These are phyloP conservation scores for Odontothrips loti DNA, from an alignment of 2,888 invertebrate species.

Conservation along the genomic window DNA sequence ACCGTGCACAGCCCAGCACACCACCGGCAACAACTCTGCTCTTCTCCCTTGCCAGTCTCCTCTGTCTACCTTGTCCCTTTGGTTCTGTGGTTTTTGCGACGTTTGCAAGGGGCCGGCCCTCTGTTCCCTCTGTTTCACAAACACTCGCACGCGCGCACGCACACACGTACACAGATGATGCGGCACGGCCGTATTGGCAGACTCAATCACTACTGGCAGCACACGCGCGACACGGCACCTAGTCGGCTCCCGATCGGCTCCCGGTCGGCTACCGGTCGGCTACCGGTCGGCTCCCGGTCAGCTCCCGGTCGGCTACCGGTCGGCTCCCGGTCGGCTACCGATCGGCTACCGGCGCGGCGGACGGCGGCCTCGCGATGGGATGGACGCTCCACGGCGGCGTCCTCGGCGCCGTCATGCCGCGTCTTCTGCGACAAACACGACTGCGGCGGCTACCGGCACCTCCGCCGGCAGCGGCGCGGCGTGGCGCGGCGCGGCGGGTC, in stretches of 20 bases:
- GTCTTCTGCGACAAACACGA: background rate
- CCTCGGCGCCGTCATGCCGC: background rate
- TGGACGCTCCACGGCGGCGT: background rate
- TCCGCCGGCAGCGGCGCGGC: background rate
- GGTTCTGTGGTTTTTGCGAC: too few relatives aligned
- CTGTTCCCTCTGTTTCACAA: background rate
- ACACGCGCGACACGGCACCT: background rate
- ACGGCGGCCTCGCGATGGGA: background rate
- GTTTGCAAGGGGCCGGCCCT: background rate
- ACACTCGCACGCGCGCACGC: background rate
- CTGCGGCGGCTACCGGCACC: background rate
- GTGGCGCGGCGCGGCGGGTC: slow-evolving; percentile 7
- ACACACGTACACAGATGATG: background rate
- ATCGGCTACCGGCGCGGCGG: background rate
- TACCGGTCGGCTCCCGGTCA: background rate
- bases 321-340: background rate
- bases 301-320: background rate
- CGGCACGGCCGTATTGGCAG: background rate
- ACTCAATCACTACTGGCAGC: background rate
- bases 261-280: background rate
- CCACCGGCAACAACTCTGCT: too few relatives aligned
- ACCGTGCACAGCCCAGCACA: background rate
- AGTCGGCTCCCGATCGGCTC: too few relatives aligned
- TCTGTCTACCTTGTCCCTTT: too few relatives aligned
- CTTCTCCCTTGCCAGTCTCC: too few relatives aligned